Evolutionary conservation across 1,140 invertebrate genomes (phyloP), one percentile per base, ranked within the genome.

Genomic region (Platyura marginata): DNA sequence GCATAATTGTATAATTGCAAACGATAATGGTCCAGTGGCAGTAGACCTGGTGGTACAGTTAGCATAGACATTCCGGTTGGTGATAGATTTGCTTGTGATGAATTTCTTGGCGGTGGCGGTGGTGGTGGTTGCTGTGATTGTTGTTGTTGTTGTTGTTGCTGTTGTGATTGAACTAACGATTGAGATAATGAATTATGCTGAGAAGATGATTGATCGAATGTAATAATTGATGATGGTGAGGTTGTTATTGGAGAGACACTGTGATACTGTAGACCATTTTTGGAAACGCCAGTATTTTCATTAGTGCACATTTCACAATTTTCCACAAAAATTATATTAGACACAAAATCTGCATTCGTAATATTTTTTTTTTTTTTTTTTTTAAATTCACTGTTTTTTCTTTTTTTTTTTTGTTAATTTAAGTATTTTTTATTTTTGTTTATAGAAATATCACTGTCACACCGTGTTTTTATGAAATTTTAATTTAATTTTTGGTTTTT

Each of bases 1-100:
- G n/a, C n/a, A 59, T 89, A 89, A 56, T 90, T 86, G 61, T 90
- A 90, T 0, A 90, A 67, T 51, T 90, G 86, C 0, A 89, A 58
- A 3, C 84, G 70, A 54, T 88, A 88, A 52, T 87, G 82, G 46
- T 91, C 85, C 29, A 88, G 59, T 0, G 80, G 72, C 3, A 74
- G 69, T 16, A 76, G 62, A 46, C 64, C 56, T 43, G 56, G 51
- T 21, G 63, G 67, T n/a, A 18, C n/a, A 38, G 18, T 4, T 29
- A 29, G 25, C 25, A 29, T 29, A 18, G 36, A 38, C 36, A 38
- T 38, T 38, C 4, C 36, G 10, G 36, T 20, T 34, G 32, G 32
- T 18, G n/a, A 18, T 18, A n/a, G 5, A 29, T 13, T 29, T 36
- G 34, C 10, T 36, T n/a, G 10, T 36, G 34, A 10, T 36, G 10